A percentile compares a stretch with the other conserved stretches of the same genome.
phyloP scores from a whole-genome alignment of 2,113 vertebrate species.

The Periophthalmus modestus region DNA sequence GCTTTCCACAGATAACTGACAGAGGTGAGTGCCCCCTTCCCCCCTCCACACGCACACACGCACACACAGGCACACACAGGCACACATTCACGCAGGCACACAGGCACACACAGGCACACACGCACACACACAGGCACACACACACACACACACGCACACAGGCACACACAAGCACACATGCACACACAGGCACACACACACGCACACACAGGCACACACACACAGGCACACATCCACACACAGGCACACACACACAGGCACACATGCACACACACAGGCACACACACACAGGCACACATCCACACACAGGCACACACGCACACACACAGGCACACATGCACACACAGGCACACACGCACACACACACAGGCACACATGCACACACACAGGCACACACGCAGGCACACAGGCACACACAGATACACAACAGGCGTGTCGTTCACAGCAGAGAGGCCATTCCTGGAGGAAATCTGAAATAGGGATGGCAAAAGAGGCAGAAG shows the following conservation, averaged over 20 bases:
- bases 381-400: neutral
- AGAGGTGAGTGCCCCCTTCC: constrained; percentile 31
- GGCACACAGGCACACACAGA: constrained; percentile 26
- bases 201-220: too few species aligned
- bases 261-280: neutral
- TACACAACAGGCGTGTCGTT: neutral
- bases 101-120: too few species aligned
- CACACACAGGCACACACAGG: neutral
- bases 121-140: too few species aligned
- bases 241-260: constrained; percentile 18
- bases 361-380: constrained; percentile 14
- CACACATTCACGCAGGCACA: too few species aligned
- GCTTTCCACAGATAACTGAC: constrained; percentile 53
- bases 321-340: too few species aligned
- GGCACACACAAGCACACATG: constrained; percentile 28
- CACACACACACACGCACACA: neutral
- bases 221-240: constrained; percentile 8
- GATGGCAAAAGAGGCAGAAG: neutral
- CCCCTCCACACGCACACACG: too few species aligned
- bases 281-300: constrained; percentile 16
- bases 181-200: too few species aligned
- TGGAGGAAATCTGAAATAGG: constrained; percentile 13
- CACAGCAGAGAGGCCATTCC: constrained; percentile 9
- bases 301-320: constrained; percentile 32
- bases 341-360: neutral